A percentile compares a stretch with the other conserved stretches of the same genome.
Evolutionary conservation across 30 jellyfish, hydroid and myxozoan genomes (phyloP).

Genomic region (Nemopilema nomurai): DNA sequence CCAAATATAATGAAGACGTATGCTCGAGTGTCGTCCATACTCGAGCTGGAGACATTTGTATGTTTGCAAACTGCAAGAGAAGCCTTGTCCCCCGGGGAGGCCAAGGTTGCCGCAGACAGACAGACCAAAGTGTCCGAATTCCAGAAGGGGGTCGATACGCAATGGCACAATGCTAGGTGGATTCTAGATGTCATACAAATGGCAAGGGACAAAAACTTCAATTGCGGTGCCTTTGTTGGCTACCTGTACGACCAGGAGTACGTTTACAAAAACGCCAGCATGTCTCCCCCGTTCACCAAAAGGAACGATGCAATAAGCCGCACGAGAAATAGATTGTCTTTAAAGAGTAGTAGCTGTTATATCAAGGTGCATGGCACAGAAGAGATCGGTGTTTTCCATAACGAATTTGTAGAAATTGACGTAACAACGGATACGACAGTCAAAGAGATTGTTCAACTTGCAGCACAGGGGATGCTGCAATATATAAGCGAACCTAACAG

Average conservation of each 20-base stretch:
- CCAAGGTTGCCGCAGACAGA: conserved; percentile 70
- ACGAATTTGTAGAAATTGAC: conserved; percentile 64
- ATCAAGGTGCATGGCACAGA: conserved; percentile 84
- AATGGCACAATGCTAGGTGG: conserved; percentile 97
- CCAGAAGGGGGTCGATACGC: conserved; percentile 81
- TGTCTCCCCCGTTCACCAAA: conserved; percentile 20
- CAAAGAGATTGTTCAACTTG: conserved; percentile 62
- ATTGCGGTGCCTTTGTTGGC: conserved; percentile 73
- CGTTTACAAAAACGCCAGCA: conserved; percentile 24
- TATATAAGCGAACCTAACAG: conserved; percentile 41
- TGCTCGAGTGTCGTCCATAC: conserved; percentile 87
- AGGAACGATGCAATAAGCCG: neutral
- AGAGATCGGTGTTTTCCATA: conserved; percentile 81
- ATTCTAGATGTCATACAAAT: conserved; percentile 86
- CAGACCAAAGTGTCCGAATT: conserved; percentile 65
- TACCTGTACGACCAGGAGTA: conserved; percentile 52
- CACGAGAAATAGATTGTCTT: conserved; percentile 17
- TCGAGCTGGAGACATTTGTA: conserved; percentile 83
- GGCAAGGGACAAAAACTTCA: conserved; percentile 76
- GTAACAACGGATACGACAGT: conserved; percentile 78
- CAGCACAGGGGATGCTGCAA: conserved; percentile 65
- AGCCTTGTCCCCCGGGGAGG: conserved; percentile 81
- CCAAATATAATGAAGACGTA: conserved; percentile 92
- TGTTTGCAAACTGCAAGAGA: conserved; percentile 81
- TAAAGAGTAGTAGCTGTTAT: conserved; percentile 39